Percentiles rank a stretch among this genome's conserved stretches.
phyloP scores from a whole-genome alignment of 2,113 vertebrate species.

The Vulpes vulpes region DNA sequence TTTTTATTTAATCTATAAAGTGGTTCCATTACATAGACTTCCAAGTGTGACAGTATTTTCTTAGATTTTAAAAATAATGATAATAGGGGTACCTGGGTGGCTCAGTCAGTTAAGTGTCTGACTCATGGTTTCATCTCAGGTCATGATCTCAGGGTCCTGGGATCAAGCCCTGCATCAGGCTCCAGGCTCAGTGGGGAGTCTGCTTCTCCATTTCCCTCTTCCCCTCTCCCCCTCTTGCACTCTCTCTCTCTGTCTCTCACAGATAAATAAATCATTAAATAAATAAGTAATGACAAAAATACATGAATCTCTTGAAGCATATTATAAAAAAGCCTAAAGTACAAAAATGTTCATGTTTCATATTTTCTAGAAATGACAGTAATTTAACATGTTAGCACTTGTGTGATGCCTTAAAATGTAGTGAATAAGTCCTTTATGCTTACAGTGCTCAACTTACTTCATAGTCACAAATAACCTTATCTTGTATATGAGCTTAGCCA shows the following conservation, averaged over 20 bases:
- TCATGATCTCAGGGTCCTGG: not conserved
- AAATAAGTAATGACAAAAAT: slow-evolving; percentile 9
- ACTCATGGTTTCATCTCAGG: not conserved
- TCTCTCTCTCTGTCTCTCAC: not conserved
- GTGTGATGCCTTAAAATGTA: slow-evolving; percentile 21
- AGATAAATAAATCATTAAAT: not conserved
- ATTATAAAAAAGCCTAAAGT: not conserved
- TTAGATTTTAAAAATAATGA: slow-evolving; percentile 2
- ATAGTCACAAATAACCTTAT: slow-evolving; percentile 10
- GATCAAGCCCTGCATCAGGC: not conserved
- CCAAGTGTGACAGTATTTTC: not conserved
- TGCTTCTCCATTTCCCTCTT: not conserved
- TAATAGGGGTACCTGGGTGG: not conserved
- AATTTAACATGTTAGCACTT: slow-evolving; percentile 28
- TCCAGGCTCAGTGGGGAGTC: not conserved
- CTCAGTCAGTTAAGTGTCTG: not conserved
- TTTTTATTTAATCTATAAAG: slow-evolving; percentile 51
- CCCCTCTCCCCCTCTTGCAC: not conserved
- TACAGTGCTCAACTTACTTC: slow-evolving; percentile 34
- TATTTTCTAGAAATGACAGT: slow-evolving; percentile 46
- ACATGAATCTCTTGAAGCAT: slow-evolving; percentile 6
- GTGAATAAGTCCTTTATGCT: not conserved
- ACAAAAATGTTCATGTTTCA: not conserved
- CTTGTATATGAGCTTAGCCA: not conserved
- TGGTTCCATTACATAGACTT: not conserved